Evolutionary conservation across 2,797 vertebrate genomes (phyloP).

Genomic region (Labroides dimidiatus): DNA sequence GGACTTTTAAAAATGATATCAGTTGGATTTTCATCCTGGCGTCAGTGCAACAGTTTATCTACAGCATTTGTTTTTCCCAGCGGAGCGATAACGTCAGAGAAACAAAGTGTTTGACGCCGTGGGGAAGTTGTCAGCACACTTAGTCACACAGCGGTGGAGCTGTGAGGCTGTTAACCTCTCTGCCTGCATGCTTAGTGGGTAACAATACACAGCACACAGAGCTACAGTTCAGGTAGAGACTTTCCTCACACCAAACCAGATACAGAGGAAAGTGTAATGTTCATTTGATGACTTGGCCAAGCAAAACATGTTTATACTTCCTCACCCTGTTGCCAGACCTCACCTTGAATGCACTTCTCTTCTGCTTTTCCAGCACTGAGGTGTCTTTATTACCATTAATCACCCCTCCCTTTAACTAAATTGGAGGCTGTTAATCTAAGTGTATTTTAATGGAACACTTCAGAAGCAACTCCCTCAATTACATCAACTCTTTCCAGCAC

Average conservation of each 20-base stretch:
- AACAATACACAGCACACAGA: slow-evolving; percentile 44
- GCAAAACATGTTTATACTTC: slow-evolving; percentile 63
- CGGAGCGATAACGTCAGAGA: slow-evolving; percentile 46
- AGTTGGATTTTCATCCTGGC: slow-evolving; percentile 51
- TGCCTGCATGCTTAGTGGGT: slow-evolving; percentile 6
- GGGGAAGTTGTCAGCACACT: slow-evolving; percentile 52
- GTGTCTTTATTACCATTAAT: slow-evolving; percentile 69
- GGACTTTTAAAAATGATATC: slow-evolving; percentile 45
- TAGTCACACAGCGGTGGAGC: slow-evolving; percentile 36
- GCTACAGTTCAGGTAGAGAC: neutral
- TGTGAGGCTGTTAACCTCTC: slow-evolving; percentile 36
- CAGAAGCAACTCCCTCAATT: slow-evolving; percentile 75
- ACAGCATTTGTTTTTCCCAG: slow-evolving; percentile 51
- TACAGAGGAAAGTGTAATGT: slow-evolving; percentile 51
- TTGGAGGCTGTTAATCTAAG: slow-evolving; percentile 73
- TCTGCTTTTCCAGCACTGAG: slow-evolving; percentile 57
- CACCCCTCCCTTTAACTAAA: slow-evolving; percentile 70
- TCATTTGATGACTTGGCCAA: slow-evolving; percentile 60
- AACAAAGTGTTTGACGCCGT: slow-evolving; percentile 34
- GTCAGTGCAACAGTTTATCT: slow-evolving; percentile 32
- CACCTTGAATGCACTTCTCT: slow-evolving; percentile 70
- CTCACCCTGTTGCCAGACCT: slow-evolving; percentile 52
- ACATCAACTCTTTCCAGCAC: slow-evolving; percentile 78
- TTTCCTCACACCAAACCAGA: slow-evolving; percentile 45
- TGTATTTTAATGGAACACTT: slow-evolving; percentile 81